Evolutionary conservation across 2,888 invertebrate species (phyloP).

Genomic region (Meteorus cinctellus): DNA sequence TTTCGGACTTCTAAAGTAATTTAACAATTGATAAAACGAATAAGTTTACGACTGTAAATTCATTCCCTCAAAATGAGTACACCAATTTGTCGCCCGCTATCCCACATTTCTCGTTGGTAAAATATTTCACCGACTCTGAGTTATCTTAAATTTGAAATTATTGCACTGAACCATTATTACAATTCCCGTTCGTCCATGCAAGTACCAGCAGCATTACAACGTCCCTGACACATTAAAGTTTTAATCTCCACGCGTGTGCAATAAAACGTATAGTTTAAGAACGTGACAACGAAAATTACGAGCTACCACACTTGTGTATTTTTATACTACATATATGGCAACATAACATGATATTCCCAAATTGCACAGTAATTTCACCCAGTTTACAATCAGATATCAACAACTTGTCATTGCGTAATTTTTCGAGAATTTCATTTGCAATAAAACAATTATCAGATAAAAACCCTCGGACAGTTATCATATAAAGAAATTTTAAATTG

Average conservation of each 20-base stretch:
- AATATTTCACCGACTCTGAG: background rate
- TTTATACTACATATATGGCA: background rate
- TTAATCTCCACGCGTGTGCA: conserved; percentile 11
- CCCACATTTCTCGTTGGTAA: background rate
- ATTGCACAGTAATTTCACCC: conserved; percentile 11
- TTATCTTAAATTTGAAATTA: conserved; percentile 5
- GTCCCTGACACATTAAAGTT: conserved; percentile 22
- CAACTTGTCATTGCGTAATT: conserved; percentile 2
- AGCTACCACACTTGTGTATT: conserved; percentile 9
- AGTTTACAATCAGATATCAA: conserved; percentile 13
- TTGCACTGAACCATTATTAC: background rate
- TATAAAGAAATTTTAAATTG: conserved; percentile 23
- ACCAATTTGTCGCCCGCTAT: background rate
- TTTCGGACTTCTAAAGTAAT: background rate
- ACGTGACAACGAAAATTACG: conserved; percentile 23
- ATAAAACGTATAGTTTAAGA: conserved; percentile 21
- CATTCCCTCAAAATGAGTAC: too few species aligned
- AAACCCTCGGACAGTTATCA: background rate
- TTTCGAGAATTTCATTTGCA: background rate
- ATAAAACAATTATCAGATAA: background rate
- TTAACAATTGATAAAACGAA: background rate
- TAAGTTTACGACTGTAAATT: background rate
- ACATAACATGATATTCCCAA: background rate
- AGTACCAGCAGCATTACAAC: background rate
- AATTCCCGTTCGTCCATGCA: background rate